phyloP scores from a whole-genome alignment of 1,140 invertebrate genomes.

The Doryteuthis pealeii region DNA sequence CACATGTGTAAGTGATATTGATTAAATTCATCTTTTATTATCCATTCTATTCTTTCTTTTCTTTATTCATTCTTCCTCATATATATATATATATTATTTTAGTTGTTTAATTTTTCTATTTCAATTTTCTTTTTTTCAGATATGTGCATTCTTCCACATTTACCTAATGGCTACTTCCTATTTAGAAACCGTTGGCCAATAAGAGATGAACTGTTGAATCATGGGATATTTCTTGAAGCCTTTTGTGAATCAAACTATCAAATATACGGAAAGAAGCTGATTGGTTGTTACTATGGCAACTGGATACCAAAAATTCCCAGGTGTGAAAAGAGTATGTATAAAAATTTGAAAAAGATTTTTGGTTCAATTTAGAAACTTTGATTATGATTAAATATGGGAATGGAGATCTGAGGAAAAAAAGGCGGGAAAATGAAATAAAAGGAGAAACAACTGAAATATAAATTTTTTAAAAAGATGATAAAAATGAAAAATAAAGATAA shows the following conservation, averaged over 20 bases:
- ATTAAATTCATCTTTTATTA: too few relatives aligned
- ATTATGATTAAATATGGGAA: too few relatives aligned
- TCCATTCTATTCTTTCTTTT: background rate
- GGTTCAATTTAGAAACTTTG: too few relatives aligned
- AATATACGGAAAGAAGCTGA: background rate
- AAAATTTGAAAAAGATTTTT: too few relatives aligned
- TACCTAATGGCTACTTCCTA: background rate
- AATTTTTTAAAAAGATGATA: too few relatives aligned
- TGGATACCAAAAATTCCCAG: background rate
- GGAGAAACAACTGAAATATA: too few relatives aligned
- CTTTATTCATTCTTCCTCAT: background rate
- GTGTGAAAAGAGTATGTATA: background rate
- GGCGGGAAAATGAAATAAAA: too few relatives aligned
- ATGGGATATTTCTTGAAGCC: background rate
- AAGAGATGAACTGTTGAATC: background rate
- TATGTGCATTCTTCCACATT: background rate
- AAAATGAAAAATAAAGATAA: too few relatives aligned
- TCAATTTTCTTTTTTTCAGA: background rate
- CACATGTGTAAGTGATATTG: too few relatives aligned
- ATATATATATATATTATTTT: too few relatives aligned
- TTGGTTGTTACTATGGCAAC: background rate
- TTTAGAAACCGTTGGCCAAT: background rate
- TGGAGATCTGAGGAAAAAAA: too few relatives aligned
- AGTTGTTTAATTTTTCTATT: too few relatives aligned
- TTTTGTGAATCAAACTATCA: conserved; percentile 3